These are phyloP conservation scores for Alauda arvensis DNA, from an alignment of 2,797 vertebrate species.

Conservation along the genomic window DNA sequence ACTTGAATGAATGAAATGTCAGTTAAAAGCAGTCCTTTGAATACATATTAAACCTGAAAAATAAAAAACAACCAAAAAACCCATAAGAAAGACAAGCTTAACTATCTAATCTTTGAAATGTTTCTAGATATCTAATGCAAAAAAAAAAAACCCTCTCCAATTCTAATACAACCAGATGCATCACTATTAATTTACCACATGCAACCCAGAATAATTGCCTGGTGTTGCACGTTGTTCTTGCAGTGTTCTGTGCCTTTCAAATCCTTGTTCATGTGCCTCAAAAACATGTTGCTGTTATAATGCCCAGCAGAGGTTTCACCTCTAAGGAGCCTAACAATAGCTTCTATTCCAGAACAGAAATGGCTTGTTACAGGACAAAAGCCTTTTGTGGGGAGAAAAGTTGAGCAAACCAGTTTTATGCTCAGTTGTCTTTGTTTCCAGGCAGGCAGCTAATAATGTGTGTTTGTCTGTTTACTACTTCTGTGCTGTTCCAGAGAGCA, in stretches of 20 bases:
- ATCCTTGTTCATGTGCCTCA: constrained; percentile 14
- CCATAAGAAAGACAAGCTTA: not conserved
- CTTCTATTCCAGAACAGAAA: constrained; percentile 62
- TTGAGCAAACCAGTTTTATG: constrained; percentile 58
- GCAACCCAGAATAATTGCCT: not conserved
- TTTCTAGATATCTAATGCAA: not conserved
- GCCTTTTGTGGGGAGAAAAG: constrained; percentile 54
- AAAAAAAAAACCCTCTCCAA: not conserved
- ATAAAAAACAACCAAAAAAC: not conserved
- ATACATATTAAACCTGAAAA: not conserved
- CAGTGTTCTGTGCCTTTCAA: constrained; percentile 1
- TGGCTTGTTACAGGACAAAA: constrained; percentile 49
- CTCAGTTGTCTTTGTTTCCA: constrained; percentile 62
- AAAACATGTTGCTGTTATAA: constrained; percentile 4
- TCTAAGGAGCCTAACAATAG: constrained; percentile 59
- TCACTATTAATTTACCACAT: not conserved
- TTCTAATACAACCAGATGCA: not conserved
- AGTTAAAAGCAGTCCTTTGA: not conserved
- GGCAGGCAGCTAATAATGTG: constrained; percentile 54
- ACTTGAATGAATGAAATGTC: not conserved
- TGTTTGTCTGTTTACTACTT: constrained; percentile 53
- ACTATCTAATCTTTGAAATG: not conserved
- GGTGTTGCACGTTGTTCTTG: not conserved
- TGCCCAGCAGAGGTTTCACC: constrained; percentile 32
- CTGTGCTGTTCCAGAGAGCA: constrained; percentile 48